phyloP scores from a whole-genome alignment of 2,113 vertebrate genomes.

The Cryptotis parvus region DNA sequence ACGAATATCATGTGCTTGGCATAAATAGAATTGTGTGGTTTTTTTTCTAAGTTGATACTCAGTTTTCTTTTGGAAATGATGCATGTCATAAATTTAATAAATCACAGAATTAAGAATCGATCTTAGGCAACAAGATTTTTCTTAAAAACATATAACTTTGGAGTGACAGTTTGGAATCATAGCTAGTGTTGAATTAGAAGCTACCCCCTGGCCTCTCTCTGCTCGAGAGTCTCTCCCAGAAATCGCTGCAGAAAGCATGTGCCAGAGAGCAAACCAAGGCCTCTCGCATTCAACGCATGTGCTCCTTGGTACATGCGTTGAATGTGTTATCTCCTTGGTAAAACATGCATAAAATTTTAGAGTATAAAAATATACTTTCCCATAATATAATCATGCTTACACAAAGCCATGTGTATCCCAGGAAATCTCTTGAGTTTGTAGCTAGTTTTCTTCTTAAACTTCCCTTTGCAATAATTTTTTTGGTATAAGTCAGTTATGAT shows the following conservation, averaged over 20 bases:
- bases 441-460: not conserved
- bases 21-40: slow-evolving; percentile 24
- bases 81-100: slow-evolving; percentile 5
- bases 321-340: no score
- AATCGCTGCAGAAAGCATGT: no score
- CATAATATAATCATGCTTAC: not conserved
- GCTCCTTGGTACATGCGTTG: no score
- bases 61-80: not conserved
- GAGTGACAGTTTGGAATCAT: no score
- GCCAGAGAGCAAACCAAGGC: no score
- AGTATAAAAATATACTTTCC: not conserved
- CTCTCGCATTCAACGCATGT: no score
- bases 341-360: not conserved
- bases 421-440: not conserved
- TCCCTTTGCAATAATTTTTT: not conserved
- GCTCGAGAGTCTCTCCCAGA: no score
- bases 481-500: not conserved
- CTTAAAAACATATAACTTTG: not conserved
- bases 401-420: not conserved
- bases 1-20: not conserved
- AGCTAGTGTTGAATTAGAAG: no score
- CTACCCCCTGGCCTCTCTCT: no score
- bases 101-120: not conserved
- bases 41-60: not conserved
- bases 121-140: not conserved